Base-by-base conservation (phyloP, 2,888 invertebrate genomes). In the Zootermopsis nevadensis region DNA sequence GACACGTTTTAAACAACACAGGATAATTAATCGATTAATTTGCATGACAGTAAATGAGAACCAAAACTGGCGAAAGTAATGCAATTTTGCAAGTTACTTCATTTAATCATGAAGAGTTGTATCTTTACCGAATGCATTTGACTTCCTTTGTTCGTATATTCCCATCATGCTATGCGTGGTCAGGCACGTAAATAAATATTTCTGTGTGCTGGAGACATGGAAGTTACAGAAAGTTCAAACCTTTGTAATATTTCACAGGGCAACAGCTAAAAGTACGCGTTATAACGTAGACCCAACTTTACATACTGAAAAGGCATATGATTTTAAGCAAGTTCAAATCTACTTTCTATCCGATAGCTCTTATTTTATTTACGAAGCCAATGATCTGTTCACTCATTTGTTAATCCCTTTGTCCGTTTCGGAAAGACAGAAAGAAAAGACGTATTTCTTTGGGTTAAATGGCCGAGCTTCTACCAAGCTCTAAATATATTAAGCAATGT, bases 361-460 rank as follows among this genome's bases (percentile, higher is more conserved):
- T 8, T 38, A 10, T 74, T 74, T 74, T 1, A 74, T 74, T 38
- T 38, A 38, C 2, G 1, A 74, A 74, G 24, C 38, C 74, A 74
- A 38, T 74, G 74, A 74, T 74, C 38, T 74, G 15, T 74, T 1
- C 24, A 74, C n/a, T 74, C 74, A 74, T 74, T 74, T 74, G 33
- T n/a, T 38, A 74, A 74, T 74, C 74, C 24, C 74, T 74, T 74
- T 74, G 74, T 60, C 8, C 27, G 0, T 60, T 60, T 60, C n/a
- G 8, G 60, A 27, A 27, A 15, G n/a, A 27, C 8, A 12, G 60
- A 60, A 27, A n/a, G n/a, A 27, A 7, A 60, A n/a, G 27, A 4
- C n/a, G 15, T 8, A 3, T 2, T 60, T 60, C 27, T n/a, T 60
- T 27, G 60, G 27, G 2, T 33, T 15, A 69, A 19, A 22, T 33